phyloP scores from a whole-genome alignment of 2,888 invertebrate species.

The Byasa hedistus region DNA sequence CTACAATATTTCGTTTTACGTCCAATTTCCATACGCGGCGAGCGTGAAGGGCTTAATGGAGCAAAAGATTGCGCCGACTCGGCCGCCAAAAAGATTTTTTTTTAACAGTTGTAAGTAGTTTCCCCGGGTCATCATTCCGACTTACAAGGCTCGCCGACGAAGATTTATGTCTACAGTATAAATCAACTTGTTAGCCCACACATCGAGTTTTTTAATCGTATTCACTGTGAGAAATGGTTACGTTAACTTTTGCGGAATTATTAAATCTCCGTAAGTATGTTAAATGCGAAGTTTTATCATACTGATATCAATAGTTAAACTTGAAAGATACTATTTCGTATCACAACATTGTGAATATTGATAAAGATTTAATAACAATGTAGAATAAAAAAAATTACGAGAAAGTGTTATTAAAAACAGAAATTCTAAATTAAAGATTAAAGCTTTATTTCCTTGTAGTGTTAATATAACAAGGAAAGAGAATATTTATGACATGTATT shows the following conservation, averaged over 20 bases:
- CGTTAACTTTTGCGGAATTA: constrained; percentile 26
- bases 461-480: too few relatives aligned
- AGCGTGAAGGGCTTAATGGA: constrained; percentile 78
- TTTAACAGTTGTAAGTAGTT: constrained; percentile 52
- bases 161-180: constrained; percentile 26
- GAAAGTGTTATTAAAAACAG: too few relatives aligned
- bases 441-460: too few relatives aligned
- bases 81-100: constrained; percentile 62
- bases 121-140: constrained; percentile 28
- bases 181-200: constrained; percentile 22
- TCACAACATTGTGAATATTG: too few relatives aligned
- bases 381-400: too few relatives aligned
- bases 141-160: constrained; percentile 26
- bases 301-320: too few relatives aligned
- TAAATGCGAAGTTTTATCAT: too few relatives aligned
- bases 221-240: constrained; percentile 7
- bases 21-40: constrained; percentile 78
- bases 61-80: constrained; percentile 73
- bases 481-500: too few relatives aligned
- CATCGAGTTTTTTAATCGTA: constrained; percentile 12
- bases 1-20: constrained; percentile 74
- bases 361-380: too few relatives aligned
- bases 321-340: too few relatives aligned
- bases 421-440: too few relatives aligned
- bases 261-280: too few relatives aligned